A percentile compares a stretch with the other conserved stretches of the same genome.
These are phyloP conservation scores for Pampusana beccarii DNA, from an alignment of 2,113 vertebrate species.

Conservation along the genomic window DNA sequence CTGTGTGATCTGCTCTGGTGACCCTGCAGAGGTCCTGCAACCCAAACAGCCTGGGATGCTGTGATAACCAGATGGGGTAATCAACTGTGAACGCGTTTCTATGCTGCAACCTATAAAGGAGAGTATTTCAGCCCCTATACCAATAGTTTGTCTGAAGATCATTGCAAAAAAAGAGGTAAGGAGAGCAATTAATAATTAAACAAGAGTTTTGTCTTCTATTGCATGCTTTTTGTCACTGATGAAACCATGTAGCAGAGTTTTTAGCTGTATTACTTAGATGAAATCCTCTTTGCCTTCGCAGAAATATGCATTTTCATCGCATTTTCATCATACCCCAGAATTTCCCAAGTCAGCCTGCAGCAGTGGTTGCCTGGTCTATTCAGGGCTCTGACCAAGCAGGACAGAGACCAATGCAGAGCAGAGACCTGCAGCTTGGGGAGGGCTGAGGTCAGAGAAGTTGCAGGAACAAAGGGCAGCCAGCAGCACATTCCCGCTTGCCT, in stretches of 20 bases:
- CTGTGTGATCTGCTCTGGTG: too few species aligned
- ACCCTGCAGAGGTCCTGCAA: too few species aligned
- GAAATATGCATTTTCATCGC: background rate
- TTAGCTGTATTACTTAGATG: accelerated
- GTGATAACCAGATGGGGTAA: background rate
- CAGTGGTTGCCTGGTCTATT: background rate
- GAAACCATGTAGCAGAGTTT: accelerated
- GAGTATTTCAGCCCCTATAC: too few species aligned
- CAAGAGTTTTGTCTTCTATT: background rate
- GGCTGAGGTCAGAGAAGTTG: background rate
- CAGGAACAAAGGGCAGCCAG: too few species aligned
- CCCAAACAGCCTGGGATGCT: too few species aligned
- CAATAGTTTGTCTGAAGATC: background rate
- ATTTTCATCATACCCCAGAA: background rate
- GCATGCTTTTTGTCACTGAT: background rate
- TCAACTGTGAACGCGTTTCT: background rate
- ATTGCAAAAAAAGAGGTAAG: background rate
- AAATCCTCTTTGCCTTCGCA: background rate
- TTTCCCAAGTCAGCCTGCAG: background rate
- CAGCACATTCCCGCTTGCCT: background rate
- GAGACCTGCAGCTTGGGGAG: too few species aligned
- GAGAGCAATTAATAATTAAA: background rate
- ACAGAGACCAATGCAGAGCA: too few species aligned
- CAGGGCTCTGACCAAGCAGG: accelerated
- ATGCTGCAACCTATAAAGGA: background rate